Evolutionary conservation across 2,888 invertebrate species (phyloP), one percentile per base, ranked within the genome.

Genomic region (Phyllotreta cruciferae): DNA sequence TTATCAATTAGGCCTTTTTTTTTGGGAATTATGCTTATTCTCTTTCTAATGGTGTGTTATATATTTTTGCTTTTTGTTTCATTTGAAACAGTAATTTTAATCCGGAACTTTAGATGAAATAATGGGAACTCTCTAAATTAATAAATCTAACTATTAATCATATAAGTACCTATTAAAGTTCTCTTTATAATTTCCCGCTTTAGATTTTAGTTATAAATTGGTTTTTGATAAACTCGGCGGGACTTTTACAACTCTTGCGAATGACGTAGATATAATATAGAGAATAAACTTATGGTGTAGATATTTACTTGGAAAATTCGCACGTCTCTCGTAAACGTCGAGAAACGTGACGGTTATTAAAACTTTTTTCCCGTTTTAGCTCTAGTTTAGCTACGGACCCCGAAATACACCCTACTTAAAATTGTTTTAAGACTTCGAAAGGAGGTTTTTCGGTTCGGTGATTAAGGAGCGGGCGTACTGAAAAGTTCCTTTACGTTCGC

Each of bases 331-430:
- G 14, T 44, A 44, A 44, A 44, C 44, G 44, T 44, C 44, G 14
- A 44, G 44, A 7, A n/a, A n/a, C 44, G 44, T 44, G 44, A 44
- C 10, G 44, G n/a, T 44, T 44, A 44, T 44, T 44, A 44, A 44
- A 44, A 24, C 24, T 14, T 44, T 44, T 44, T 44, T 44, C 44
- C 2, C 44, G 44, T 44, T 44, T 44, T 10, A 10, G 24, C 24
- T 1, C 24, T 24, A 24, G 24, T 24, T 24, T 24, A 8, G 44
- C 3, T 44, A 44, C 44, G 10, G 7, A 8, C 44, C 1, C 10
- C 9, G 7, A 14, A 44, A 44, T 13, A 13, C 7, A 7, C 10
- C 44, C 44, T 10, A 10, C 44, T 44, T 44, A 44, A 44, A 44
- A 44, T 44, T 44, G 44, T 44, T 44, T 44, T 44, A 44, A 10